Evolutionary conservation across 2,888 invertebrate genomes (phyloP).

Genomic region (Thera obeliscata): DNA sequence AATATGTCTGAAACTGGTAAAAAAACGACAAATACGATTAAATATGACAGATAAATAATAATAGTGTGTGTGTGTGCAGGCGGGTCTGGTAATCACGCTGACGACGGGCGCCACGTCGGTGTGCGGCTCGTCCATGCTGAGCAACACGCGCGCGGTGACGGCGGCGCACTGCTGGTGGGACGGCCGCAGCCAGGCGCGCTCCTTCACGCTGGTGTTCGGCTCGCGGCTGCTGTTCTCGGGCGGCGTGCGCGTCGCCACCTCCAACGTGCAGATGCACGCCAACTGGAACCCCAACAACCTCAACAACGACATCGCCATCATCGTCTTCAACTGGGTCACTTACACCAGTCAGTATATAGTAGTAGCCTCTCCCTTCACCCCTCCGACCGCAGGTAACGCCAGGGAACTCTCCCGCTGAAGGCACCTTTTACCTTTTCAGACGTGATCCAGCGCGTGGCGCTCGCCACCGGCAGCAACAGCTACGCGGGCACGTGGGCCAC

Average conservation of each 20-base stretch:
- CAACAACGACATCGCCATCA: constrained; percentile 49
- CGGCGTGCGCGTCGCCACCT: constrained; percentile 27
- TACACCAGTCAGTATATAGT: constrained; percentile 49
- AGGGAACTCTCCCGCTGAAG: too few relatives aligned
- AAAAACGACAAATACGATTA: too few relatives aligned
- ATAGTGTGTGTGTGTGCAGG: constrained; percentile 37
- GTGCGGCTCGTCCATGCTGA: constrained; percentile 52
- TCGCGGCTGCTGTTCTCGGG: constrained; percentile 34
- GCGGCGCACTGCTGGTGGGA: constrained; percentile 60
- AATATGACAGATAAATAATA: too few relatives aligned
- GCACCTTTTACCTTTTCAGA: constrained; percentile 41
- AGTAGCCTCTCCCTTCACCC: too few relatives aligned
- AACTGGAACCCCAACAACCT: constrained; percentile 45
- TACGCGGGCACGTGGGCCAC: constrained; percentile 52
- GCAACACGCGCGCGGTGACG: constrained; percentile 48
- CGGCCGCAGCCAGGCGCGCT: constrained; percentile 46
- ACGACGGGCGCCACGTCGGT: constrained; percentile 48
- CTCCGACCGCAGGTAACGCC: too few relatives aligned
- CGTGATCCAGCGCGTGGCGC: constrained; percentile 50
- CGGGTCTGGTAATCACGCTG: constrained; percentile 50
- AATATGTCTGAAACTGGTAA: too few relatives aligned
- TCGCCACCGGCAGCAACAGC: constrained; percentile 52
- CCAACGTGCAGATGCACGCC: constrained; percentile 46
- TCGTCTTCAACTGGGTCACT: constrained; percentile 42
- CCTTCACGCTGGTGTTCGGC: constrained; percentile 47